Conservation (phyloP, 2,797 vertebrate species). For the Lacerta bilineata region DNA sequence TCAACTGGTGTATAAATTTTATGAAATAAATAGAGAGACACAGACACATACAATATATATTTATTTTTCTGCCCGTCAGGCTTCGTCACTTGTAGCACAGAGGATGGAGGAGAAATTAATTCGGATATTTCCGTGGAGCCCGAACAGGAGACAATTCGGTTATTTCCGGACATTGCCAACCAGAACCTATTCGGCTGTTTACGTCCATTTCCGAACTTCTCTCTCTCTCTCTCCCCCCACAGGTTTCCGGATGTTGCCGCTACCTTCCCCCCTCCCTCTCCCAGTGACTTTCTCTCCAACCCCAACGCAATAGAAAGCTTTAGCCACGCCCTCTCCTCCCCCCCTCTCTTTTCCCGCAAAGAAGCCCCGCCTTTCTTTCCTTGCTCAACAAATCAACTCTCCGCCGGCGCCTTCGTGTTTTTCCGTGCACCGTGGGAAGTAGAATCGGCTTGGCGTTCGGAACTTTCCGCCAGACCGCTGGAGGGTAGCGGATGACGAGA, state of each 20-base stretch:
- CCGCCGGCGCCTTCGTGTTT: slow-evolving; percentile 51
- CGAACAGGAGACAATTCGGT: neutral
- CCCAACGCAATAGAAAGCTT: neutral
- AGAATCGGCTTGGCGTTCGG: slow-evolving; percentile 45
- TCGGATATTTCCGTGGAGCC: neutral
- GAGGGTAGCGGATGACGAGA: accelerated
- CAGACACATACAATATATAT: no score
- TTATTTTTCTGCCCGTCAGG: no score
- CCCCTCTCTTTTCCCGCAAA: no score
- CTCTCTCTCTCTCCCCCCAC: no score
- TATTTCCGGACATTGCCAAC: neutral
- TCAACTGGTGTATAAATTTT: no score
- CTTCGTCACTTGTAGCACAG: no score
- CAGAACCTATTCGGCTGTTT: neutral
- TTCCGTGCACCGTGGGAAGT: slow-evolving; percentile 62
- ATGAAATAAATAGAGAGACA: no score
- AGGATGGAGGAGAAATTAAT: neutral
- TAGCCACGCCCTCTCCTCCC: no score
- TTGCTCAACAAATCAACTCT: neutral
- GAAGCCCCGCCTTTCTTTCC: neutral
- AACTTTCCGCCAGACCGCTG: slow-evolving; percentile 35
- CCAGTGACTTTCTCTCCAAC: neutral
- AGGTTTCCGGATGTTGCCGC: neutral
- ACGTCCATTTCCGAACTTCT: neutral
- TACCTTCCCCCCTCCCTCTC: neutral